These are phyloP conservation scores for Sebastes iracundus DNA, from an alignment of 2,797 vertebrate genomes.

Conservation along the genomic window DNA sequence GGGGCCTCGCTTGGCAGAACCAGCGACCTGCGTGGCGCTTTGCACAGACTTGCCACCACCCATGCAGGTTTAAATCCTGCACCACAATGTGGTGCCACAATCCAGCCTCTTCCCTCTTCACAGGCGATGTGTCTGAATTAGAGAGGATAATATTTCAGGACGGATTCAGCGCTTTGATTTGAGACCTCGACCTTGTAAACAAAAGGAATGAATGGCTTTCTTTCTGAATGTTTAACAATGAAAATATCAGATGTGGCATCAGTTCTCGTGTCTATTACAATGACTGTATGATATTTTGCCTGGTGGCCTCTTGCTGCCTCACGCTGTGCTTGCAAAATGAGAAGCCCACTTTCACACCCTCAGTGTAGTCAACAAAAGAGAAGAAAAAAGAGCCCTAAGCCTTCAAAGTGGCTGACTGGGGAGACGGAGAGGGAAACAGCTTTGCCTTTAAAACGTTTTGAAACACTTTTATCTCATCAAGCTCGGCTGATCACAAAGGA, in stretches of 20 bases:
- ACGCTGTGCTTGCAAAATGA: constrained; percentile 35
- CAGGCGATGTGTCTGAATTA: constrained; percentile 37
- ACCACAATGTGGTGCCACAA: constrained; percentile 38
- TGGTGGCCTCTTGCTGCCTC: constrained; percentile 31
- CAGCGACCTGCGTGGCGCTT: constrained; percentile 50
- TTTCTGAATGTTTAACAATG: constrained; percentile 6
- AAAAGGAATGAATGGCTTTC: not conserved
- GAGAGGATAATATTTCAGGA: constrained; percentile 26
- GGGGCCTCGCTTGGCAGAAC: constrained; percentile 56
- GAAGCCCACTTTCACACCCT: constrained; percentile 44
- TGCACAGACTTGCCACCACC: constrained; percentile 48
- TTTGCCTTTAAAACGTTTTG: constrained; percentile 67
- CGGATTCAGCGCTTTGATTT: constrained; percentile 29
- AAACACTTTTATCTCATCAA: constrained; percentile 76
- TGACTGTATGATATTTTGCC: constrained; percentile 24
- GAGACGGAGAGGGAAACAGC: constrained; percentile 57
- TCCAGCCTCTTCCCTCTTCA: constrained; percentile 22
- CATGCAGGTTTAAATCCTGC: constrained; percentile 64
- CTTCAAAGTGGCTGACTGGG: constrained; percentile 64
- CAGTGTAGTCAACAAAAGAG: constrained; percentile 43
- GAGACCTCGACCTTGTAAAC: constrained; percentile 8
- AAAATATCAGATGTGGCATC: not conserved
- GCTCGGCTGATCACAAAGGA: constrained; percentile 77
- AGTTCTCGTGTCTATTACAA: not conserved
- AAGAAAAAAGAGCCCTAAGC: constrained; percentile 26